Evolutionary conservation across 2,888 invertebrate genomes (phyloP).

Genomic region (Eristalinus aeneus): DNA sequence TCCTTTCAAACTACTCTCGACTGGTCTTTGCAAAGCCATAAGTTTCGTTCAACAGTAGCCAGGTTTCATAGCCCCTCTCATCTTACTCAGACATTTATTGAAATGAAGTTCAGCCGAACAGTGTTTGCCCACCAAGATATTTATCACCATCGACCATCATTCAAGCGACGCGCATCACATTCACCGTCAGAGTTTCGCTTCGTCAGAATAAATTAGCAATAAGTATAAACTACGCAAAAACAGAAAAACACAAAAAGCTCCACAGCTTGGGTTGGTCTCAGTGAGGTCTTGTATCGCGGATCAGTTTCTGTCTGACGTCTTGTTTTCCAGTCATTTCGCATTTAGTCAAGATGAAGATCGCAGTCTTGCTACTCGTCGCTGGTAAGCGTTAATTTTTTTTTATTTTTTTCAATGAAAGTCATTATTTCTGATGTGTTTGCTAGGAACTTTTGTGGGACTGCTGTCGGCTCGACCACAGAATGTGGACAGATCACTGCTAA

Average conservation of each 20-base stretch:
- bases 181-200: not conserved
- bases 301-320: slow-evolving; percentile 31
- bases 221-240: slow-evolving; percentile 34
- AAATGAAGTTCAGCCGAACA: slow-evolving; percentile 12
- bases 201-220: slow-evolving; percentile 42
- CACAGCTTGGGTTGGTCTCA: not conserved
- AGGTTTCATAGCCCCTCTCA: no score
- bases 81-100: no score
- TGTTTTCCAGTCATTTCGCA: slow-evolving; percentile 22
- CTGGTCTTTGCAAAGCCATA: no score
- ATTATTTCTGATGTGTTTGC: not conserved
- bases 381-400: slow-evolving; percentile 36
- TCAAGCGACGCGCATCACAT: not conserved
- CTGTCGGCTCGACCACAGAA: slow-evolving; percentile 36
- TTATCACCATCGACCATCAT: not conserved
- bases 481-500: not conserved
- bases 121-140: not conserved
- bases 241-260: slow-evolving; percentile 28
- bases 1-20: no score
- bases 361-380: slow-evolving; percentile 37
- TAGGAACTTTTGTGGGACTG: slow-evolving; percentile 32
- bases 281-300: not conserved
- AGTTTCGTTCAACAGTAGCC: no score
- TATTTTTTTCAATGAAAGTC: not conserved
- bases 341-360: slow-evolving; percentile 51